Conservation (phyloP, 2,888 invertebrate genomes). For the Neoitamus cyanurus region DNA sequence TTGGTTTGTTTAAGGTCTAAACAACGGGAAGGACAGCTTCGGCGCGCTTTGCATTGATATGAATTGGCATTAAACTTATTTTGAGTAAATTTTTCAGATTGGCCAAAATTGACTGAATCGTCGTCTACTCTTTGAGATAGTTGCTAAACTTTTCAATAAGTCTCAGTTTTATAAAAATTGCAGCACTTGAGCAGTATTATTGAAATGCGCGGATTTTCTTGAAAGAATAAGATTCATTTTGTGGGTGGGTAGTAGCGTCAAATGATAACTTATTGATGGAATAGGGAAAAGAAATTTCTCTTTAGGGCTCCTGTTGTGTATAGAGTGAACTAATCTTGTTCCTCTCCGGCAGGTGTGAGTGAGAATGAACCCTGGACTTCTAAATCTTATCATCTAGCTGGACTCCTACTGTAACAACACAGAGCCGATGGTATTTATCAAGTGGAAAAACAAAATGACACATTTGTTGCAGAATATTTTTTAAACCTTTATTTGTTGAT, state of each 20-base stretch:
- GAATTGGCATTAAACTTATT: conserved; percentile 27
- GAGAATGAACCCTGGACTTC: conserved; percentile 56
- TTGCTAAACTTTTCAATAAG: not conserved
- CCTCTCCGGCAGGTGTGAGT: conserved; percentile 68
- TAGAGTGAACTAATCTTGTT: conserved; percentile 69
- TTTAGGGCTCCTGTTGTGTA: conserved; percentile 66
- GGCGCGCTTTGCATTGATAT: conserved; percentile 1
- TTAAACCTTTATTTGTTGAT: conserved; percentile 40
- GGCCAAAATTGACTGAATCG: conserved; percentile 12
- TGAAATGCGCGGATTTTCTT: conserved; percentile 1
- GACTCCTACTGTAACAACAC: conserved; percentile 52
- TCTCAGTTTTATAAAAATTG: not conserved
- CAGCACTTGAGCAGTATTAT: not conserved
- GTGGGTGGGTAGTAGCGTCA: not conserved
- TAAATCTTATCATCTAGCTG: conserved; percentile 52
- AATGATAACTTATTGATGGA: conserved; percentile 41
- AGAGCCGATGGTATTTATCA: conserved; percentile 59
- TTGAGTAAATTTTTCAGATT: conserved; percentile 41
- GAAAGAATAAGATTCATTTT: not conserved
- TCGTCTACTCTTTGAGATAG: not conserved
- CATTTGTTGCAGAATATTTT: conserved; percentile 43
- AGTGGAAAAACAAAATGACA: conserved; percentile 46
- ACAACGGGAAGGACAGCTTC: not conserved
- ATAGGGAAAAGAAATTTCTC: conserved; percentile 54
- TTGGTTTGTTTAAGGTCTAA: not conserved